phyloP scores from a whole-genome alignment of 1,140 invertebrate species.

The Sminthurides bifidus region DNA sequence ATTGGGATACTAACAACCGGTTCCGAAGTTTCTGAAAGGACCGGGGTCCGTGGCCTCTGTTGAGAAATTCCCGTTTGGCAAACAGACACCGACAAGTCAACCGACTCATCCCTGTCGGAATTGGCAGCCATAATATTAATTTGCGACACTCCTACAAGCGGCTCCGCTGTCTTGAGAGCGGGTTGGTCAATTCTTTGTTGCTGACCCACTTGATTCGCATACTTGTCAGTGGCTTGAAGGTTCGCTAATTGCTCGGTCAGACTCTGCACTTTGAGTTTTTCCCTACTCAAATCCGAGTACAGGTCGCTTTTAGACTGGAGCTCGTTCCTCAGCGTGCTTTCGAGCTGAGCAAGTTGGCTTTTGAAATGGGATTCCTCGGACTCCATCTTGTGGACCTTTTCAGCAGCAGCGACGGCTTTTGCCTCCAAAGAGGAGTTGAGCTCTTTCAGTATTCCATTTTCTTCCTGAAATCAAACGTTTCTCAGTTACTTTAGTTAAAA shows the following conservation, averaged over 20 bases:
- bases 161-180: no score
- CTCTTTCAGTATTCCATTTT: conserved; percentile 22
- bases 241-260: not conserved
- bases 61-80: no score
- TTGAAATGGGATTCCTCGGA: conserved; percentile 1
- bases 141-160: not conserved
- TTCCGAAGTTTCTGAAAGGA: no score
- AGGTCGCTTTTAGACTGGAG: conserved; percentile 15
- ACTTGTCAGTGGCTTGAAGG: not conserved
- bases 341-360: conserved; percentile 11
- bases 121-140: not conserved
- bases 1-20: no score
- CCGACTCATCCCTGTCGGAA: no score
- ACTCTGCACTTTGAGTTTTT: conserved; percentile 5
- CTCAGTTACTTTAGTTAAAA: no score
- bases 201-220: no score
- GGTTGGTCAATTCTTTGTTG: no score
- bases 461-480: conserved; percentile 20
- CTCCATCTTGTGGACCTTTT: conserved; percentile 6
- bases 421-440: conserved; percentile 8
- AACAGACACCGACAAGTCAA: no score
- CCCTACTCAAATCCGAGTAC: not conserved
- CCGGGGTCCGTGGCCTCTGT: no score
- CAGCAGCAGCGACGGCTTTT: conserved; percentile 2
- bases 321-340: conserved; percentile 11